Evolutionary conservation across 2,113 vertebrate species (phyloP).

Genomic region (Puma concolor): DNA sequence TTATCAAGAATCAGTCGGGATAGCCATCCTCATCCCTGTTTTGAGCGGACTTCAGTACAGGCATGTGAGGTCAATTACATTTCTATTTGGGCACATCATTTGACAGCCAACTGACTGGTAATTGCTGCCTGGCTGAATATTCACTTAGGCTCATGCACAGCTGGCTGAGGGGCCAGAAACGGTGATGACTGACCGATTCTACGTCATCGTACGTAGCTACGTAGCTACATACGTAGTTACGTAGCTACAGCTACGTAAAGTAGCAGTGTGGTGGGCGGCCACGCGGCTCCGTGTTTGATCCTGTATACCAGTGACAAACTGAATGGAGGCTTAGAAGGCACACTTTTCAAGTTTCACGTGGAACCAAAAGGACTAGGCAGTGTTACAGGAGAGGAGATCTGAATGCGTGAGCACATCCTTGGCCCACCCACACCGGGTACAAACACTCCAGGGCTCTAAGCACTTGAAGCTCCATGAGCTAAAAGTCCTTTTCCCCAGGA

Average conservation of each 20-base stretch:
- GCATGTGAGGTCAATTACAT: background rate
- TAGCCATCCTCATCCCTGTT: background rate
- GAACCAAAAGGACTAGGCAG: background rate
- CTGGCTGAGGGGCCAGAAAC: background rate
- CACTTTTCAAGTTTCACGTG: background rate
- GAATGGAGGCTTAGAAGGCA: background rate
- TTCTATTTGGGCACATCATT: background rate
- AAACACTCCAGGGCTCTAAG: background rate
- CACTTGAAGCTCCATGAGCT: background rate
- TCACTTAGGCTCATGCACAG: background rate
- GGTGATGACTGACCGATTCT: background rate
- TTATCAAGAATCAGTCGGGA: background rate
- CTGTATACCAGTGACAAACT: fast-evolving
- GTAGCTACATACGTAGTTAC: no score
- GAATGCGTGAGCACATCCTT: background rate
- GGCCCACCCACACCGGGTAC: background rate
- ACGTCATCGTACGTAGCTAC: no score
- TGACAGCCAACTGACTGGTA: fast-evolving
- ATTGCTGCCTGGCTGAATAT: background rate
- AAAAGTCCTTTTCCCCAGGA: background rate
- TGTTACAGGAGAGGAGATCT: background rate
- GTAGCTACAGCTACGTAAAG: background rate
- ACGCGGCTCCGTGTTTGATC: fast-evolving
- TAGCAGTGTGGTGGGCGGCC: background rate
- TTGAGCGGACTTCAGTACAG: background rate